Base-by-base conservation (phyloP, 2,888 invertebrate genomes). In the Stenurella melanura region DNA sequence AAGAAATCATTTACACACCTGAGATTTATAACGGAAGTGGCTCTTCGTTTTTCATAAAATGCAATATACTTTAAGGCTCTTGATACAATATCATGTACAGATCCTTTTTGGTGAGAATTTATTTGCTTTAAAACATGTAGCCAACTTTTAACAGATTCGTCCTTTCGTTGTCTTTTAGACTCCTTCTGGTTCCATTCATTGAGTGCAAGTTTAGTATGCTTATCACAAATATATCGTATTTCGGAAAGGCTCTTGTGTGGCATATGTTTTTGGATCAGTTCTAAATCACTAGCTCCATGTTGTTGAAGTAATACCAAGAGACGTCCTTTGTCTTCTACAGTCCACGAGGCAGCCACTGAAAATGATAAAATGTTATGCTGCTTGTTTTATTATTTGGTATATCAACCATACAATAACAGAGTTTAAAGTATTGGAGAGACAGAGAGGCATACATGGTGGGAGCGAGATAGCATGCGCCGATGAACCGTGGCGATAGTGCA, bases 21-120 rank as follows among this genome's bases (percentile, higher is more conserved):
- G 61, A 88, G 80, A 80, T 85, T 82, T 7, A 86, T 81, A 61
- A 79, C 75, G n/a, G 77, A 72, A 11, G 77, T 74, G n/a, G 78
- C 50, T 10, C 73, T 68, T 58, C 83, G 79, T 11, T 85, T 82
- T 79, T 87, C 88, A 80, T 85, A 89, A 26, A 87, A 78, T 7
- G 87, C 86, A 66, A 89, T 88, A 72, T 88, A 89, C 76, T 88
- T 88, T n/a, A 89, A 79, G 26, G 84, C 84, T 74, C 87, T 85
- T 11, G 87, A 82, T 34, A 88, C 78, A 78, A 83, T 80, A 79
- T 85, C 85, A 50, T 79, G 73, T 54, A 84, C 71, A 15, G 61
- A 68, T n/a, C 19, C 78, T 68, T 63, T 73, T 74, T 80, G 64
- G n/a, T 58, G 63, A 9, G 42, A 17, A 30, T 73, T 76, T 15